Base-by-base conservation (phyloP, 2,113 vertebrate genomes). In the Oncorhynchus masou region DNA sequence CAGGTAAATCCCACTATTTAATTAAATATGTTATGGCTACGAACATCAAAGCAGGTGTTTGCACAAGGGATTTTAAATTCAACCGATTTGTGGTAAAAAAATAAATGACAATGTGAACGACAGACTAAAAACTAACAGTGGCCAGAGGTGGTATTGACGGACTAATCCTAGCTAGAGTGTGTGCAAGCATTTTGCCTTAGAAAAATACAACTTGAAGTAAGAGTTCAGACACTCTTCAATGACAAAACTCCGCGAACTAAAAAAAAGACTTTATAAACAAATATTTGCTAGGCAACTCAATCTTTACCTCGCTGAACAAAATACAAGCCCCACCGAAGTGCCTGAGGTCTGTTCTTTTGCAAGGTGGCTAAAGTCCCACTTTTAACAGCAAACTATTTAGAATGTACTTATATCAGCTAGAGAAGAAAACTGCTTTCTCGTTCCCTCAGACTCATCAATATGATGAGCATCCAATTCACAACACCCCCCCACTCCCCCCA, bases 401-500 rank as follows among this genome's bases (percentile, higher is more conserved):
- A 89, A 90, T 92, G 89, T 90, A 93, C 59, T 62, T 62, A 62
- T n/a, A 62, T 62, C 20, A 9, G 51, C 15, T 91, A 91, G 88
- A 89, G 83, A 91, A 88, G 87, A 49, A 79, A 57, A 91, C 48
- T 31, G 73, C 15, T 59, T 4, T 29, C 67, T 29, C 70, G 9
- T 74, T 78, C 57, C 45, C 34, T 34, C 57, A 25, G 67, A 54
- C 76, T 94, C 95, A 96, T 95, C 95, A 96, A 96, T 95, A 95
- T 96, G 95, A 96, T 96, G 95, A 95, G 93, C 85, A 85, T 89
- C 88, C 39, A 73, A 76, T 77, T 93, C 92, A 93, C 91, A 91
- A 90, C 39, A 12, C 2, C 39, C 39, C 39, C 39, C 39, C 5
- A 45, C 39, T 9, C 92, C 93, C 91, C n/a, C n/a, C 45, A 45